Percentiles rank a stretch among this genome's conserved stretches.
Evolutionary conservation across 2,113 vertebrate species (phyloP).

Genomic region (Planiliza haematocheilus): DNA sequence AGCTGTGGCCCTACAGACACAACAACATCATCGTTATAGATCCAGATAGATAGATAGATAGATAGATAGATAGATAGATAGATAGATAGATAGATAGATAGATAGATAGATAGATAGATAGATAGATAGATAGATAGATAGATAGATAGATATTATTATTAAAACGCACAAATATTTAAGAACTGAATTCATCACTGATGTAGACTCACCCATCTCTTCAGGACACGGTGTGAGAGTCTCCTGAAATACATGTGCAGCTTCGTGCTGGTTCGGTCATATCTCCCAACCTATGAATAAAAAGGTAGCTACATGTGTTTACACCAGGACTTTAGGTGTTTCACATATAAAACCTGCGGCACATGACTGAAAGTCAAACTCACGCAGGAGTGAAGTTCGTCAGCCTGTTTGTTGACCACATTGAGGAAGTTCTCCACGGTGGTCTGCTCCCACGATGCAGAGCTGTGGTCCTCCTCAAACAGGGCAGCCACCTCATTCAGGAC

Average conservation of each 20-base stretch:
- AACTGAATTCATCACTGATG: too few species aligned
- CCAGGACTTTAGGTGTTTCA: neutral
- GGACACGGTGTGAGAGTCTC: constrained; percentile 42
- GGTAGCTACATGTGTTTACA: too few species aligned
- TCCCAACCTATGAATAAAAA: constrained; percentile 8
- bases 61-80: too few species aligned
- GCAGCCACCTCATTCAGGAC: constrained; percentile 47
- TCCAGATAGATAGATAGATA: neutral
- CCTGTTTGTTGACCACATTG: constrained; percentile 52
- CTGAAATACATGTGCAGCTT: constrained; percentile 69
- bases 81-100: too few species aligned
- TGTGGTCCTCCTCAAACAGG: constrained; percentile 61
- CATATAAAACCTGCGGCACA: too few species aligned
- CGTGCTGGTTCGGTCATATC: constrained; percentile 37
- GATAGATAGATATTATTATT: too few species aligned
- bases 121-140: too few species aligned
- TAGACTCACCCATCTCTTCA: constrained; percentile 40
- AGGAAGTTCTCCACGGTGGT: constrained; percentile 59
- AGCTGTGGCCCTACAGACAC: constrained; percentile 61
- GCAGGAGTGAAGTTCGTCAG: constrained; percentile 61
- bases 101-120: too few species aligned
- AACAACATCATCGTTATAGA: neutral
- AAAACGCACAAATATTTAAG: too few species aligned
- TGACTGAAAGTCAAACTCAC: constrained; percentile 49
- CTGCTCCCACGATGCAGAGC: constrained; percentile 68